Evolutionary conservation across 2,113 vertebrate genomes (phyloP).

Genomic region (Sceloporus undulatus): DNA sequence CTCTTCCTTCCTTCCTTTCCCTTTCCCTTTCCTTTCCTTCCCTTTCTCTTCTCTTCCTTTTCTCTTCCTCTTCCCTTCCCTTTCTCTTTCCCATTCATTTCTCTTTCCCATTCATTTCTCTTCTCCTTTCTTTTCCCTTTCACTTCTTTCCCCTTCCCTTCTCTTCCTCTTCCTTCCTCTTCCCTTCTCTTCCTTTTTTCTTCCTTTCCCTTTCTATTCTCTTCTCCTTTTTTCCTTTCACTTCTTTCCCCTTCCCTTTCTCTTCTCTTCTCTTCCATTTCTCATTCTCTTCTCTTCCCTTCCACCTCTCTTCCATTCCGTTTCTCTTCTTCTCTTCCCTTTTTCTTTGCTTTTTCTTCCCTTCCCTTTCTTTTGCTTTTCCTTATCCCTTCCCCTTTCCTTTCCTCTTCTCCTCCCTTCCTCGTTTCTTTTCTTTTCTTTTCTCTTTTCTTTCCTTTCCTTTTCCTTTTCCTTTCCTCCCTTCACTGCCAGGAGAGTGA

Average conservation of each 20-base stretch:
- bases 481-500: background rate
- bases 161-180: constrained; percentile 14
- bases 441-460: background rate
- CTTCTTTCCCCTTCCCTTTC: constrained; percentile 68
- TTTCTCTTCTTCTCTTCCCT: background rate
- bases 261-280: constrained; percentile 60
- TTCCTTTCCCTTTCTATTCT: no score
- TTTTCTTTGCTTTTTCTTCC: no score
- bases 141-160: no score
- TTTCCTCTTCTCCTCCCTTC: constrained; percentile 71
- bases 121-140: no score
- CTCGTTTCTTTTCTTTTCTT: background rate
- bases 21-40: background rate
- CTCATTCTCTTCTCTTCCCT: background rate
- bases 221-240: constrained; percentile 5
- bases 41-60: no score
- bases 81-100: constrained; percentile 54
- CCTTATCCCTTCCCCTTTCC: background rate
- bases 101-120: background rate
- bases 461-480: background rate
- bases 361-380: background rate
- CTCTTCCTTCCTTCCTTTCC: constrained; percentile 64
- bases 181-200: background rate
- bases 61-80: constrained; percentile 71
- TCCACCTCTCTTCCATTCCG: no score